Evolutionary conservation across 1,140 invertebrate species (phyloP), one percentile per base, ranked within the genome.

Genomic region (Solenopsis fugax): DNA sequence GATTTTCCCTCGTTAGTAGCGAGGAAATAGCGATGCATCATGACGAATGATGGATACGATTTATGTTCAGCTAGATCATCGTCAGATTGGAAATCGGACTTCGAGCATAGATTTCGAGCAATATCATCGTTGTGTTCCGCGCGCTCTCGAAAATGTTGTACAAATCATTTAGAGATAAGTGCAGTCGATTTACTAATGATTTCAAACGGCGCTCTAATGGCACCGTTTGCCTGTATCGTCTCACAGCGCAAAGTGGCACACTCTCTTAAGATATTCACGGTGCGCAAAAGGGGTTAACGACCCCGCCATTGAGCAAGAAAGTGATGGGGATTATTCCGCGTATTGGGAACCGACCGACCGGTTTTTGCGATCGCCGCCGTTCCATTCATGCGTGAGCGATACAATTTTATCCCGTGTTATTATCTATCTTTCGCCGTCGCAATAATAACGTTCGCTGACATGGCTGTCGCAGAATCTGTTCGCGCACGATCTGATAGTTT

Each of bases 261-360:
- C 54, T 69, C 80, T 82, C 67, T 45, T 64, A 60, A 84, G 58
- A 73, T 73, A 48, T 60, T 50, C 69, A 58, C 67, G 12, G 37
- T 34, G 7, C 29, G 9, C 29, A 41, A 67, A 67, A 29, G 24
- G 48, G 80, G 71, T 75, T 84, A 84, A 75, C 29, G 80, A 75
- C 69, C 69, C 34, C 48, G 41, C n/a, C 54, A 18, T 84, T 48
- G 80, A 50, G 80, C 69, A 84, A 84, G 80, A 84, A 84, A 84
- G 80, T 84, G 80, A 84, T 54, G 54, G 80, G 41, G 16, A 73
- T 13, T 82, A 67, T 81, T 37, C 37, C 50, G 24, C 52, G 21
- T 73, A 48, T 73, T 48, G 21, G 69, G 54, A 60, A 50, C 34
- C 41, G 48, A 45, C 52, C 77, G 65, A 56, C 37, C 52, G 54